Percentiles rank a stretch among this genome's conserved stretches.
Conservation (phyloP, 1,140 invertebrate species). For the Drosophila aff. region DNA sequence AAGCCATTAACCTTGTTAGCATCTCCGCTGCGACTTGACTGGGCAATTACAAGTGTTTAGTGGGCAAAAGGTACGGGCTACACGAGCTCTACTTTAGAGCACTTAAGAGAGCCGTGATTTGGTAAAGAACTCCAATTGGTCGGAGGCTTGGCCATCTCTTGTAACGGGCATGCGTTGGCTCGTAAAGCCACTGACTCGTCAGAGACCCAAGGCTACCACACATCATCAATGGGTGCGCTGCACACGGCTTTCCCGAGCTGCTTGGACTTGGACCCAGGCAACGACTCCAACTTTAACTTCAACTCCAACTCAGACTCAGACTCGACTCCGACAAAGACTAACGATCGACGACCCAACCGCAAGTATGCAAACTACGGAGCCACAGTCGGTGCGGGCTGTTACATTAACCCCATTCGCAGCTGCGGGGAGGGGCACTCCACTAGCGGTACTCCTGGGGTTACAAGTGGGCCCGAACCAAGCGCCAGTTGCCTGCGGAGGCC, state of each 20-base stretch:
- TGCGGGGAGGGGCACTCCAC: slow-evolving; percentile 17
- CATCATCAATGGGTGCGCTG: slow-evolving; percentile 27
- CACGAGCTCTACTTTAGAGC: slow-evolving; percentile 12
- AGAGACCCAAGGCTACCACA: slow-evolving; percentile 44
- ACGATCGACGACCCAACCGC: slow-evolving; percentile 51
- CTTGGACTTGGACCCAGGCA: background rate
- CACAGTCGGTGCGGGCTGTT: slow-evolving; percentile 30
- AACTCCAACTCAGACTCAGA: background rate
- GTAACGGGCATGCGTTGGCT: slow-evolving; percentile 41
- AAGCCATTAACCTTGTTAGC: slow-evolving; percentile 54
- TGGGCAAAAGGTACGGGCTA: slow-evolving; percentile 38
- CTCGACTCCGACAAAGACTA: slow-evolving; percentile 23
- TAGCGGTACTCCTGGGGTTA: slow-evolving; percentile 55
- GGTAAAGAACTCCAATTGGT: slow-evolving; percentile 33
- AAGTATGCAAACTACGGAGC: slow-evolving; percentile 54
- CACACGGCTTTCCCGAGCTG: slow-evolving; percentile 38
- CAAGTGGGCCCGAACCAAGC: slow-evolving; percentile 20
- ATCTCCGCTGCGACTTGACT: slow-evolving; percentile 25
- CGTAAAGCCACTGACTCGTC: slow-evolving; percentile 47
- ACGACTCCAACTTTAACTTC: slow-evolving; percentile 3
- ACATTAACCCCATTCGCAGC: slow-evolving; percentile 58
- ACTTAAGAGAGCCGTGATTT: slow-evolving; percentile 18
- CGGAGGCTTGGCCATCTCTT: slow-evolving; percentile 10
- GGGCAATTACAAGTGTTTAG: slow-evolving; percentile 38
- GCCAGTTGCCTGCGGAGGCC: slow-evolving; percentile 6